phyloP scores from a whole-genome alignment of 2,797 vertebrate species.

The Selene dorsalis region DNA sequence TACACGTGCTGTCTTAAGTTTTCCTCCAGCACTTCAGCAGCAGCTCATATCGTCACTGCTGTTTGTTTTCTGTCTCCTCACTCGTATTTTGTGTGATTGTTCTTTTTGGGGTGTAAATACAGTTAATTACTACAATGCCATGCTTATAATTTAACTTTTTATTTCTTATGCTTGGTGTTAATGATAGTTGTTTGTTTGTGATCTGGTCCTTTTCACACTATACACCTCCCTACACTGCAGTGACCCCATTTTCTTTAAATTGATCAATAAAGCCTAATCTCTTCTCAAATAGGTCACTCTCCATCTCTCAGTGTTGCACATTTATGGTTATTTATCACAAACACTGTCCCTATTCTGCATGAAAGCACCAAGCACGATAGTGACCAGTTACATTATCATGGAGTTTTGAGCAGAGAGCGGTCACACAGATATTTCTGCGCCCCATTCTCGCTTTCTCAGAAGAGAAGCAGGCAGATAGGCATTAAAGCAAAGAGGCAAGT shows the following conservation, averaged over 20 bases:
- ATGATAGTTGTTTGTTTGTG: neutral
- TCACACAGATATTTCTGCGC: neutral
- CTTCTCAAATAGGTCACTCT: slow-evolving; percentile 13
- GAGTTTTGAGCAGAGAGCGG: neutral
- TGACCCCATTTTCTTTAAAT: slow-evolving; percentile 23
- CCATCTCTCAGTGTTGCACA: neutral
- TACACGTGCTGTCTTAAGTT: neutral
- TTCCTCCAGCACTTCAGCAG: slow-evolving; percentile 1
- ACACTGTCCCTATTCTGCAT: neutral
- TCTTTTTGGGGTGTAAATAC: neutral
- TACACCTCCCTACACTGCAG: neutral
- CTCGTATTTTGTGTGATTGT: slow-evolving; percentile 9
- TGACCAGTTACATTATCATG: neutral
- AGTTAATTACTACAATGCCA: neutral
- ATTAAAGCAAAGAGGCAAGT: slow-evolving; percentile 9
- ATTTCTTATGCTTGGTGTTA: neutral
- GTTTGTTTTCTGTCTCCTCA: slow-evolving; percentile 11
- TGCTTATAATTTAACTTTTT: neutral
- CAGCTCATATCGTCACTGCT: neutral
- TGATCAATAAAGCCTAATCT: slow-evolving; percentile 40
- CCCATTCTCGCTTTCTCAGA: neutral
- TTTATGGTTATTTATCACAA: slow-evolving; percentile 22
- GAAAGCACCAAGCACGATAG: neutral
- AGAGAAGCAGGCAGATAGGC: neutral
- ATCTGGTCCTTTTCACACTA: neutral